Evolutionary conservation across 2,888 invertebrate species (phyloP), one percentile per base, ranked within the genome.

Genomic region (Drosophila planitibia): DNA sequence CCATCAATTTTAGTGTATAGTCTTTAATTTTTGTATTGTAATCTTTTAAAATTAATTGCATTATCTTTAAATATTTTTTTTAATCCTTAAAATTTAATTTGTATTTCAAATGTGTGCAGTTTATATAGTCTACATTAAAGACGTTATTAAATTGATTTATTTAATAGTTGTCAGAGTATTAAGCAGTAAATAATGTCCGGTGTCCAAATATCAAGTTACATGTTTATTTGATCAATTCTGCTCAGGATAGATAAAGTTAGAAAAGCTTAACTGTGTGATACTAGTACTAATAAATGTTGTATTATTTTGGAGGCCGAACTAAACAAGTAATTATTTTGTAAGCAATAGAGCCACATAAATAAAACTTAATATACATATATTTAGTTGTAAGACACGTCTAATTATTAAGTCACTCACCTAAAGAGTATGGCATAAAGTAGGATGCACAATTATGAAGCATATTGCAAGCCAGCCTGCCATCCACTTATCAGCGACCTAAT

Each of bases 371-470:
- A 14, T 44, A 44, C 12, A 3, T 22, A 22, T 3, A 9, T 16
- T 37, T 37, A 16, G 5, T 16, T 37, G 16, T 6, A 19, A 7
- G 4, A 7, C 1, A 19, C 37, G 19, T 7, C 9, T 10, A n/a
- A n/a, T n/a, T n/a, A 41, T 10, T n/a, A n/a, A 9, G 9, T 10
- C 39, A 41, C 4, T n/a, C 39, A 41, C n/a, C 9, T 2, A 6
- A 39, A 12, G 10, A 44, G 22, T 44, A 5, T 2, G 5, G 5
- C 7, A 16, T 1, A 16, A 47, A 30, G n/a, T 33, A 32, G 7
- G 32, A 47, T 37, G 19, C 52, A 63, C 52, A 69, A 57, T 55
- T 55, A 58, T 57, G 53, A 47, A 25, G n/a, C 39, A 66, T n/a
- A 28, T 39, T 49, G 32, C 25, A 16, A 25, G 25, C 16, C 25